These are phyloP conservation scores for Rotaria sp. DNA, from an alignment of 2,888 invertebrate species.

Conservation along the genomic window DNA sequence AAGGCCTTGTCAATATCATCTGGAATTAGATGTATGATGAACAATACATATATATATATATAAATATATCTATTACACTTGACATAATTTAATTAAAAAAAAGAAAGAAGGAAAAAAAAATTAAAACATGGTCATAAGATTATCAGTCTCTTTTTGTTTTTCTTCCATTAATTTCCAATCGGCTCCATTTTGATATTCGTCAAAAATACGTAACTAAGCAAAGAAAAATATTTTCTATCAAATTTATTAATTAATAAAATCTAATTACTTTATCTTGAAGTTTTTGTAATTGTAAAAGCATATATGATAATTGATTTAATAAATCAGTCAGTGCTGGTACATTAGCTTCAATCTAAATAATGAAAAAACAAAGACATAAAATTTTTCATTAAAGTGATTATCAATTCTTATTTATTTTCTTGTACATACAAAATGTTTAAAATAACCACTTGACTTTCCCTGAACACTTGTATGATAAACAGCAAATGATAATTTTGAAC, in stretches of 20 bases:
- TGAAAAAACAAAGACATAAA: not conserved
- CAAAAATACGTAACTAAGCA: not conserved
- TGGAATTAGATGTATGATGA: not conserved
- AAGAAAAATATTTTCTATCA: not conserved
- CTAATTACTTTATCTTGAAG: not conserved
- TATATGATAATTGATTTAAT: not conserved
- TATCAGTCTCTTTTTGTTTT: not conserved
- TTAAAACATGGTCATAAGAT: not conserved
- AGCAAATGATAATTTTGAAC: not conserved
- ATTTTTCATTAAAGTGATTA: too few species aligned
- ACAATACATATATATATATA: not conserved
- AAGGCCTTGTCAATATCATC: not conserved
- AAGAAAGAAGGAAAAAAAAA: not conserved
- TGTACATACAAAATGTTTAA: not conserved
- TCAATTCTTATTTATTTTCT: not conserved
- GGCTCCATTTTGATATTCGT: not conserved
- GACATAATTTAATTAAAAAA: not conserved
- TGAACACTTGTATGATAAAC: not conserved
- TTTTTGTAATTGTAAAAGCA: not conserved
- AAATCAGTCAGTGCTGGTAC: not conserved
- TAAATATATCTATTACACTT: not conserved
- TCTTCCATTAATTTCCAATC: not conserved
- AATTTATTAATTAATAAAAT: not conserved
- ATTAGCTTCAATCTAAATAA: not conserved
- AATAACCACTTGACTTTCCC: not conserved